Evolutionary conservation across 2,113 vertebrate species (phyloP).

Genomic region (Coryphaenoides rupestris): DNA sequence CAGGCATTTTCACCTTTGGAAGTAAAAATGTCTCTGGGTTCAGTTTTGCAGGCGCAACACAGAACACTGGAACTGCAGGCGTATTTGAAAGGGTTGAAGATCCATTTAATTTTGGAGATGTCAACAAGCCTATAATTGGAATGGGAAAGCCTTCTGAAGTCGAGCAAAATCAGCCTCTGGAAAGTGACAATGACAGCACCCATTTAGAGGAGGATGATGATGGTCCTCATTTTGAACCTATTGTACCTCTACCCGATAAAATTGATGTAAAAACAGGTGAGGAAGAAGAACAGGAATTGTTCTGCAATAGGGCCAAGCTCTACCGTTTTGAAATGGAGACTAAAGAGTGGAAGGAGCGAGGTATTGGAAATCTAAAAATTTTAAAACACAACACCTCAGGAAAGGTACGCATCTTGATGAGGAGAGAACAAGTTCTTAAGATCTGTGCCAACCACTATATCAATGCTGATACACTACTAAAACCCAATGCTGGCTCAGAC

Average conservation of each 20-base stretch:
- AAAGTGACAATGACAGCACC: conserved; percentile 83
- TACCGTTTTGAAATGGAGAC: conserved; percentile 89
- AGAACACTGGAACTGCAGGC: conserved; percentile 60
- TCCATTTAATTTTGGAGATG: conserved; percentile 73
- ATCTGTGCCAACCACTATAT: conserved; percentile 99
- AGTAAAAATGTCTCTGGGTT: conserved; percentile 71
- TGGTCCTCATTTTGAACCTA: conserved; percentile 97
- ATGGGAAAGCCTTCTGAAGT: conserved; percentile 50
- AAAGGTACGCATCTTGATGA: conserved; percentile 94
- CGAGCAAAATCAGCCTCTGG: conserved; percentile 55
- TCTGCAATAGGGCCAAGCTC: conserved; percentile 92
- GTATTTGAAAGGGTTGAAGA: conserved; percentile 76
- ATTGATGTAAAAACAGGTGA: conserved; percentile 97
- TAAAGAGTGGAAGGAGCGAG: conserved; percentile 97
- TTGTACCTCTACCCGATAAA: conserved; percentile 95
- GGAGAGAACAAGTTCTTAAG: conserved; percentile 94
- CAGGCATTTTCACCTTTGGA: conserved; percentile 79
- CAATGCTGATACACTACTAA: conserved; percentile 87
- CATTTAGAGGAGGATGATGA: conserved; percentile 90
- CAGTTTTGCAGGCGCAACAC: conserved; percentile 70
- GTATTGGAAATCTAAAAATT: conserved; percentile 92
- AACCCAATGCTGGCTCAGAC: conserved; percentile 88
- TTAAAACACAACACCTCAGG: conserved; percentile 88
- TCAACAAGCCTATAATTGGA: conserved; percentile 66
- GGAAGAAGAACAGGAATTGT: conserved; percentile 96